Conservation (phyloP, 2,888 invertebrate species). For the Lasioglossum leucozonium region DNA sequence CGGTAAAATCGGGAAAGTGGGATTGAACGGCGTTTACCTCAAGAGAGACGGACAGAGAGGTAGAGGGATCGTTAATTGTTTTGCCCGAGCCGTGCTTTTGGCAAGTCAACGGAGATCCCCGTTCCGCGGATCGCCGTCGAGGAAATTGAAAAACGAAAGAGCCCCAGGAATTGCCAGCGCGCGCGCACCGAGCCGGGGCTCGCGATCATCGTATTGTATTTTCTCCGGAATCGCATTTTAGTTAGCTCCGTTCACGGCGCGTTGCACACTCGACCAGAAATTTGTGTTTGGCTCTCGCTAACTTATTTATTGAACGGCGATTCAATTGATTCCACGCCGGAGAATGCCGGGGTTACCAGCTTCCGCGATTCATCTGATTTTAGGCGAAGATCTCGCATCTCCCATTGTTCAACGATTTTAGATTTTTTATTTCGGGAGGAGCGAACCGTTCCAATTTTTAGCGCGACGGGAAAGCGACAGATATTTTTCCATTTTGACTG, state of each 20-base stretch:
- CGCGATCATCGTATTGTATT: slow-evolving; percentile 2
- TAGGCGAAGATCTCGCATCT: not conserved
- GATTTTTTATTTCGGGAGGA: not conserved
- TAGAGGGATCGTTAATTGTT: not conserved
- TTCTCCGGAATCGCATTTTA: not conserved
- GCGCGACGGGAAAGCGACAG: too few species aligned
- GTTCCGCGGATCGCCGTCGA: not conserved
- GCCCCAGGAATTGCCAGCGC: not conserved
- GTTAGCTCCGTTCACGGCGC: not conserved
- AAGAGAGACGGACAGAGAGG: not conserved
- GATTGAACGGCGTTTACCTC: not conserved
- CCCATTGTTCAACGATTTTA: not conserved
- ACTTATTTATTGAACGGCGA: not conserved
- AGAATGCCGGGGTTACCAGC: too few species aligned
- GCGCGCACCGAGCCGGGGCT: not conserved
- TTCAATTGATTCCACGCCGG: not conserved
- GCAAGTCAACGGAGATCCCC: not conserved
- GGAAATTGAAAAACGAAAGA: not conserved
- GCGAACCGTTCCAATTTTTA: too few species aligned
- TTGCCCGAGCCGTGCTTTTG: not conserved
- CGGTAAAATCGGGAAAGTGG: not conserved
- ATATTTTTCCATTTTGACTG: not conserved
- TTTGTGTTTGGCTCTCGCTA: not conserved
- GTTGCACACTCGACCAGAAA: not conserved
- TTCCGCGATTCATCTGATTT: too few species aligned